Conservation (phyloP, 2,888 invertebrate genomes). For the Callyntrura sp. region DNA sequence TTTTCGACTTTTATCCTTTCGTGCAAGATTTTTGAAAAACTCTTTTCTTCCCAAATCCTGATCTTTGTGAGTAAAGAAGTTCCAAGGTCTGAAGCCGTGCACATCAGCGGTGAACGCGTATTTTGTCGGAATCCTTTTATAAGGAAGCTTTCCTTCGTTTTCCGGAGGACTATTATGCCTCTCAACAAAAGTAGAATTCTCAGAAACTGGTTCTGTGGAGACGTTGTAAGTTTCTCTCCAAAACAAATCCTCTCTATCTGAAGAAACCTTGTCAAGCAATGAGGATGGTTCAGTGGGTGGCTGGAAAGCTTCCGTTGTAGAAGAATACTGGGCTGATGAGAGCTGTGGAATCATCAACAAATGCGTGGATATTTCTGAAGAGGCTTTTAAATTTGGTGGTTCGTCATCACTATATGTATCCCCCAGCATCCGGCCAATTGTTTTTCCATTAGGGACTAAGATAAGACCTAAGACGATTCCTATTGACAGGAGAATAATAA, state of each 20-base stretch:
- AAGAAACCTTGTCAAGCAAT: neutral
- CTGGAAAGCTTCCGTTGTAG: neutral
- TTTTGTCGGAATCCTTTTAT: slow-evolving; percentile 55
- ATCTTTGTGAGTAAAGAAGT: slow-evolving; percentile 62
- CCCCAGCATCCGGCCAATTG: slow-evolving; percentile 93
- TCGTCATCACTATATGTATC: slow-evolving; percentile 86
- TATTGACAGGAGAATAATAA: slow-evolving; percentile 94
- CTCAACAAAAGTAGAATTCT: slow-evolving; percentile 23
- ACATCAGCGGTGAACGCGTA: slow-evolving; percentile 59
- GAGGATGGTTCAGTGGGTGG: neutral
- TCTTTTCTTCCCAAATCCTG: slow-evolving; percentile 59
- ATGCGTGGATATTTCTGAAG: slow-evolving; percentile 44
- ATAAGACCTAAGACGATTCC: slow-evolving; percentile 96
- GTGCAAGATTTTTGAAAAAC: slow-evolving; percentile 58
- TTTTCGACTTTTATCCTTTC: slow-evolving; percentile 70
- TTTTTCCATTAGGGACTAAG: slow-evolving; percentile 96
- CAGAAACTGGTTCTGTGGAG: neutral
- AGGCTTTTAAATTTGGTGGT: slow-evolving; percentile 28
- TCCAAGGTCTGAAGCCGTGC: slow-evolving; percentile 68
- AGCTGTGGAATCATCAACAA: slow-evolving; percentile 45
- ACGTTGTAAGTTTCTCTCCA: slow-evolving; percentile 25
- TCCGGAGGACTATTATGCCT: neutral
- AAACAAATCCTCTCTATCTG: neutral
- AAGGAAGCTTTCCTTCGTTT: slow-evolving; percentile 38
- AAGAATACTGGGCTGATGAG: neutral